Evolutionary conservation across 2,113 vertebrate genomes (phyloP), one percentile per base, ranked within the genome.

Genomic region (Daboia siamensis): DNA sequence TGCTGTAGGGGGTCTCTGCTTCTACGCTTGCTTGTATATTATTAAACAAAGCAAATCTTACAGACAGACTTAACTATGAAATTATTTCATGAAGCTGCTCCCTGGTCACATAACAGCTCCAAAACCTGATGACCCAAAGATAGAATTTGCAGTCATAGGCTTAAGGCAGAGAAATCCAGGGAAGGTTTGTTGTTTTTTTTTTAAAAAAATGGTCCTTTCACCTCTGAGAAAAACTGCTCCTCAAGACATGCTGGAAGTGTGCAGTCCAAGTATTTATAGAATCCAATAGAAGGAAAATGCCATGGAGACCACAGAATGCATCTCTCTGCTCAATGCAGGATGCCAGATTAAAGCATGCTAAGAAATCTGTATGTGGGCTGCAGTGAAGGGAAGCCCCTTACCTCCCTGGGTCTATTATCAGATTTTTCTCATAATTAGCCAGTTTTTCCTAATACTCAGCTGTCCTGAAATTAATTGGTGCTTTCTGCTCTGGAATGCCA

Each of bases 41-140:
- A 87, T 87, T 87, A 87, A n/a, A 52, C 86, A 87, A 87, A 87
- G 86, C 51, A 87, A 52, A 87, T 87, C 26, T 87, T 87, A 54
- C 51, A 52, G 86, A 33, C 51, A 54, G 48, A 87, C 86, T 52
- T 80, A 54, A 87, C 26, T 54, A 29, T 52, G 86, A n/a, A 29
- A 51, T 54, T 54, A 52, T 54, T 87, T 87, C 51, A 54, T 54
- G 86, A 87, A 54, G 29, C 48, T 87, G 86, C 39, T 87, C 86
- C 51, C 86, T n/a, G 17, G 86, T 52, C 48, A 54, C 26, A n/a
- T n/a, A 87, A 87, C 26, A n/a, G 48, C 48, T 29, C 51, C 48
- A 20, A 54, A 54, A 54, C 5, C 11, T 20, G 6, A 54, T 87
- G 86, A n/a, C 29, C 24, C 2, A 24, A 51, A 52, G 5, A 13